Evolutionary conservation across 2,888 invertebrate genomes (phyloP), one percentile per base, ranked within the genome.

Genomic region (Unio delphinus): DNA sequence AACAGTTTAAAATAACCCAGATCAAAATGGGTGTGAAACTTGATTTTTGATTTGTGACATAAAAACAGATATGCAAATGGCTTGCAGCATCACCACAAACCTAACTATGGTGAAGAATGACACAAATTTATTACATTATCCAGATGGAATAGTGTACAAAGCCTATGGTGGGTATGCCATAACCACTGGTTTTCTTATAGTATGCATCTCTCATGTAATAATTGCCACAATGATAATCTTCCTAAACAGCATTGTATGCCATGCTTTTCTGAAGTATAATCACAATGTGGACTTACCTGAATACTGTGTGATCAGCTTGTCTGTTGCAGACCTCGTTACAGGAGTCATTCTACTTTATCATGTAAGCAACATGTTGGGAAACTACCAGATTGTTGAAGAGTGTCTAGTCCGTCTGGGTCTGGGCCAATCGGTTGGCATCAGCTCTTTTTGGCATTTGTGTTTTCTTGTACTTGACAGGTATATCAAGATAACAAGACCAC

Each of bases 271-370:
- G 1, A 67, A 59, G 18, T 70, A 68, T 20, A 67, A 61, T 30
- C 28, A 61, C 4, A 23, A 58, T 18, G 64, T 64, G 11, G 69
- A 76, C 15, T 70, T 75, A 4, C 70, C 79, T 4, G 78, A 80
- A 69, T 69, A 74, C n/a, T 78, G 76, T 66, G 68, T 80, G 20
- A 64, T 74, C 30, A 78, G 79, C 58, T 68, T 85, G 30, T 79
- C 81, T 4, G 54, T 80, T 17, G 80, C 83, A 0, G 83, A 85
- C 69, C 28, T 79, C 18, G 11, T 81, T 28, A 81, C 74, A 7
- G 83, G 83, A 26, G 26, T 83, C 5, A 68, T 79, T 23, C 64
- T 85, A 34, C 20, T 83, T 0, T 80, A 83, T 68, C 73, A 79
- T 28, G 75, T 75, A 6, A 58, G 72, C 11, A 82, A 83, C 75